These are phyloP conservation scores for Dufourea novaeangliae DNA, from an alignment of 1,140 invertebrate species.

Conservation along the genomic window DNA sequence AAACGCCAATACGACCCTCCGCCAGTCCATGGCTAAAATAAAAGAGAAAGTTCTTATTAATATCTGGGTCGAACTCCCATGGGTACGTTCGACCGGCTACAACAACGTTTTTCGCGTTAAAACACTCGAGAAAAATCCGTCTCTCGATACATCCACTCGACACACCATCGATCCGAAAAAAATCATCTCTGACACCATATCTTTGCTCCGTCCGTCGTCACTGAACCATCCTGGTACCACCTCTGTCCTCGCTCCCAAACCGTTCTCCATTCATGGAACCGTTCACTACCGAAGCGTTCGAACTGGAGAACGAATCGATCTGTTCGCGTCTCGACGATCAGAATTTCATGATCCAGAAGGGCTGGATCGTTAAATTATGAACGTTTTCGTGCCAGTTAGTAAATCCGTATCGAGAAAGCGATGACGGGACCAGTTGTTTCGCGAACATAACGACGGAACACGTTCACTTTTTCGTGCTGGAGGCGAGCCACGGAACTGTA, in stretches of 20 bases:
- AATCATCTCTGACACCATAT: neutral
- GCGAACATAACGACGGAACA: slow-evolving; percentile 58
- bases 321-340: too few relatives aligned
- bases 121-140: slow-evolving; percentile 39
- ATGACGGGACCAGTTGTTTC: slow-evolving; percentile 46
- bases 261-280: neutral
- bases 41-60: slow-evolving; percentile 80
- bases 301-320: too few relatives aligned
- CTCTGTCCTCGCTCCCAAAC: neutral
- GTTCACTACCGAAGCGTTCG: neutral
- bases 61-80: slow-evolving; percentile 72
- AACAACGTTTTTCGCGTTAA: slow-evolving; percentile 47
- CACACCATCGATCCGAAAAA: neutral
- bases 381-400: slow-evolving; percentile 67
- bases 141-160: neutral
- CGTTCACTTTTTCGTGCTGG: slow-evolving; percentile 68
- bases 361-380: too few relatives aligned
- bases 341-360: too few relatives aligned
- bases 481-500: slow-evolving; percentile 27
- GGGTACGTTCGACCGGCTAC: slow-evolving; percentile 55
- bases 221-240: neutral
- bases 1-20: slow-evolving; percentile 70
- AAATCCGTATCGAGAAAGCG: slow-evolving; percentile 64
- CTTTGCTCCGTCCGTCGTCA: neutral
- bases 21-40: slow-evolving; percentile 80